phyloP scores from a whole-genome alignment of 2,888 invertebrate genomes.

The Altica lythri region DNA sequence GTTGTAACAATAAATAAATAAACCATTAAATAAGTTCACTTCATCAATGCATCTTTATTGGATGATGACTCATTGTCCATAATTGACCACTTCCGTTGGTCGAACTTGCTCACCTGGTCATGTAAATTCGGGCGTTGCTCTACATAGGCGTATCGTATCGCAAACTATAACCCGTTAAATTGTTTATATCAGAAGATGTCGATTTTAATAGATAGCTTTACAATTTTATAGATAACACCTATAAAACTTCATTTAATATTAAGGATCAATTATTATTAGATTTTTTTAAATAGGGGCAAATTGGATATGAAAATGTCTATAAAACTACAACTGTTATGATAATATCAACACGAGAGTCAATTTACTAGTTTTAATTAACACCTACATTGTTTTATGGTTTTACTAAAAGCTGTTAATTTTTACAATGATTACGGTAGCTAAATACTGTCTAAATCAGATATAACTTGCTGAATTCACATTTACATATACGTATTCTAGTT shows the following conservation, averaged over 20 bases:
- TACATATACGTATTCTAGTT: constrained; percentile 22
- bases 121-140: constrained; percentile 35
- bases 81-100: constrained; percentile 51
- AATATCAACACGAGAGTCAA: no score
- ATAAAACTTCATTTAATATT: no score
- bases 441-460: constrained; percentile 32
- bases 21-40: constrained; percentile 16
- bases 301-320: no score
- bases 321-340: no score
- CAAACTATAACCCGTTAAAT: constrained; percentile 14
- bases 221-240: constrained; percentile 20
- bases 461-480: constrained; percentile 31
- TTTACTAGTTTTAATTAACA: no score
- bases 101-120: constrained; percentile 49
- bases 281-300: no score
- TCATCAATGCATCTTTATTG: constrained; percentile 23
- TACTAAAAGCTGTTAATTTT: not conserved
- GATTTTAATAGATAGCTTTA: constrained; percentile 8
- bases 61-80: constrained; percentile 48
- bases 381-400: no score
- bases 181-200: constrained; percentile 14
- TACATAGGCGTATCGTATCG: constrained; percentile 20
- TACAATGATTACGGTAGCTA: constrained; percentile 8
- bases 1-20: constrained; percentile 11
- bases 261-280: no score